These are phyloP conservation scores for Hemiscyllium ocellatum DNA, from an alignment of 2,113 vertebrate genomes.

Conservation along the genomic window DNA sequence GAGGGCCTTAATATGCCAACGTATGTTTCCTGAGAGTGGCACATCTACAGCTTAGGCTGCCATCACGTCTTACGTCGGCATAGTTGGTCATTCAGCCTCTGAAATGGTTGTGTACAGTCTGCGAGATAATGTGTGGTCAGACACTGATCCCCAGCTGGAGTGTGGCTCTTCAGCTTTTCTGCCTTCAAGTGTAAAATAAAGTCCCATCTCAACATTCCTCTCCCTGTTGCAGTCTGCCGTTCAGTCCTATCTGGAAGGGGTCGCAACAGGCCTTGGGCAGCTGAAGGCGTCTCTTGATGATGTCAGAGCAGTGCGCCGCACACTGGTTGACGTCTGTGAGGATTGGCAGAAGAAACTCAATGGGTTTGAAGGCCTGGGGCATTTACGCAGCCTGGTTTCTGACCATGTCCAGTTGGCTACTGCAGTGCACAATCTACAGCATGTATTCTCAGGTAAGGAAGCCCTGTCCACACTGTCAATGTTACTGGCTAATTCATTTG, in stretches of 20 bases:
- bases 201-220: neutral
- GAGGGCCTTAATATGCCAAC: neutral
- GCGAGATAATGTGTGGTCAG: neutral
- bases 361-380: conserved; percentile 54
- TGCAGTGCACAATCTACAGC: conserved; percentile 76
- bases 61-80: no score
- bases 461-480: neutral
- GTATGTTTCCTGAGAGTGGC: neutral
- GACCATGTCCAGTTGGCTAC: conserved; percentile 73
- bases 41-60: neutral
- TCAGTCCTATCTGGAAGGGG: conserved; percentile 88
- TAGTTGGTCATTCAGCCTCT: neutral
- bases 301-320: conserved; percentile 57
- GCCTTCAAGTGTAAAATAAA: neutral
- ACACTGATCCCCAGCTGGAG: neutral
- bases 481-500: neutral
- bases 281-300: conserved; percentile 64
- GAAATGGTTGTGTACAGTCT: neutral
- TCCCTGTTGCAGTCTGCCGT: conserved; percentile 67
- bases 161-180: neutral
- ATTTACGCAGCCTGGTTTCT: conserved; percentile 58
- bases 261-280: conserved; percentile 75
- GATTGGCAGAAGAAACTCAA: conserved; percentile 57
- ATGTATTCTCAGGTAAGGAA: conserved; percentile 74
- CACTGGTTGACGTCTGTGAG: conserved; percentile 57